Evolutionary conservation across 1,140 invertebrate species (phyloP).

Genomic region (Drosophila pandora): DNA sequence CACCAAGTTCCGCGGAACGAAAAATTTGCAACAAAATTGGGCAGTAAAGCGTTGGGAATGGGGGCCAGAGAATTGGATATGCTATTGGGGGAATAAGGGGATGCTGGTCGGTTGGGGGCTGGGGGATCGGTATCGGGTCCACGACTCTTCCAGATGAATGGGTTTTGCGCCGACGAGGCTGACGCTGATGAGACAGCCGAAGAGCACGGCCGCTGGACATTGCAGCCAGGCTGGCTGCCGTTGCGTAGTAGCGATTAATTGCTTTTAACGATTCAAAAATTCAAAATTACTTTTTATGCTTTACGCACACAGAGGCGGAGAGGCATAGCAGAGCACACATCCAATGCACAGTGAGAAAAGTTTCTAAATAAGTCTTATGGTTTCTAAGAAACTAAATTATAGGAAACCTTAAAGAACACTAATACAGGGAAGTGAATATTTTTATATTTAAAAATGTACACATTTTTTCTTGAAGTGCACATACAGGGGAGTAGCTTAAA

Average conservation of each 20-base stretch:
- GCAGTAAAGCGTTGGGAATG: conserved; percentile 69
- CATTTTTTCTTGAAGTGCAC: background rate
- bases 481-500: conserved; percentile 30
- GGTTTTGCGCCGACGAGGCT: conserved; percentile 21
- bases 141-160: conserved; percentile 43
- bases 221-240: conserved; percentile 75
- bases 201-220: conserved; percentile 6
- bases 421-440: too few species aligned
- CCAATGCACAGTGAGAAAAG: conserved; percentile 1
- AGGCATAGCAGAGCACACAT: conserved; percentile 39
- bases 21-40: conserved; percentile 81
- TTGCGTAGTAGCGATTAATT: conserved; percentile 80
- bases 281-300: conserved; percentile 80
- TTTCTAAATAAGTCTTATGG: too few species aligned
- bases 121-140: conserved; percentile 4
- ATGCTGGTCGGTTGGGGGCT: background rate
- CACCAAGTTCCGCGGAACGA: conserved; percentile 80
- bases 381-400: too few species aligned
- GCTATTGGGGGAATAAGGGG: background rate
- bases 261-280: conserved; percentile 82
- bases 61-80: conserved; percentile 3
- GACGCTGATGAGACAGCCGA: conserved; percentile 37
- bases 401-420: too few species aligned
- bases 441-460: too few species aligned
- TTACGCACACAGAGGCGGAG: conserved; percentile 48